Evolutionary conservation across 1,140 invertebrate species (phyloP), one percentile per base, ranked within the genome.

Genomic region (Physella acuta): DNA sequence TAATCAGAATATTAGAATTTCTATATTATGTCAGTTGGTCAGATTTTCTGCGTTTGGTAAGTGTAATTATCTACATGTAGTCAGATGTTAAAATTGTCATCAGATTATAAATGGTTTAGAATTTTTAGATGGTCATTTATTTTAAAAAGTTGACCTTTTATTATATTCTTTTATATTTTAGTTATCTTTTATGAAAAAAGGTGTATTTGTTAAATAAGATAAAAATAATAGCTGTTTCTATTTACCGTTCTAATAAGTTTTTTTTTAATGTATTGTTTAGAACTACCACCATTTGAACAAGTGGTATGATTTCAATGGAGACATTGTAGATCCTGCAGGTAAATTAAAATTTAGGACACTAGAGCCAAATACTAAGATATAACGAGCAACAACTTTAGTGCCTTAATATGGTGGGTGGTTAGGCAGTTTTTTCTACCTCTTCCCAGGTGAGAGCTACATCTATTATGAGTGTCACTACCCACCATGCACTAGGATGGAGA

Each of bases 401-500:
- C n/a, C n/a, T n/a, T n/a, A n/a, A n/a, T n/a, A n/a, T n/a, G n/a
- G n/a, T n/a, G n/a, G n/a, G n/a, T n/a, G n/a, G n/a, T n/a, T n/a
- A n/a, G n/a, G n/a, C n/a, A n/a, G n/a, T n/a, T n/a, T n/a, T n/a
- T n/a, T n/a, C n/a, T n/a, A n/a, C n/a, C n/a, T n/a, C n/a, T n/a
- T 26, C 44, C 66, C 73, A 82, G 83, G 83, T 67, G 85, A 87
- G 59, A 76, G 76, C 58, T 79, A 78, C 44, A 79, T 85, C 39
- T 88, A 86, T 73, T 88, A 86, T 77, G 88, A 89, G 76, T 89
- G 88, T 72, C 87, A 88, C 71, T 88, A 87, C 77, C 86, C 87
- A 20, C 87, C 88, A 0, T 89, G 88, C 78, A 87, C 86, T 5
- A 86, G 84, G 34, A 87, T 89, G 75, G 88, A 89, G 74, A 81